Percentiles rank a stretch among this genome's conserved stretches.
Conservation (phyloP, 2,113 vertebrate species). For the Circaetus gallicus region DNA sequence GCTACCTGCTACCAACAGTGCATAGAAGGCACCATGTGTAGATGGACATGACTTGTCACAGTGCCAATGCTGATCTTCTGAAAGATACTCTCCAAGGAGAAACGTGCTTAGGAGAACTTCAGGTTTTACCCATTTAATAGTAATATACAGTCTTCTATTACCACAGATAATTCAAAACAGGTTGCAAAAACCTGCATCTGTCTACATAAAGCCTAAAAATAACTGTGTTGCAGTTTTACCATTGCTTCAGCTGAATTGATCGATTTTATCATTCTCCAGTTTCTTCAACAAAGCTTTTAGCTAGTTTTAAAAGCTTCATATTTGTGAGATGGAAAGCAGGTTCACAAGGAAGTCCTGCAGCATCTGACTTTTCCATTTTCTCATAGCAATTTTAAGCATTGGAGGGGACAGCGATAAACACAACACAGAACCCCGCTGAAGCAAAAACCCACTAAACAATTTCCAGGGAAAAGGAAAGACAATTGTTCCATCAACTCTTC, state of each 20-base stretch:
- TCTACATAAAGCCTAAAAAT: neutral
- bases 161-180: neutral
- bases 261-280: neutral
- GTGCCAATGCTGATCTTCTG: neutral
- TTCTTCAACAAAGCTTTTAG: neutral
- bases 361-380: slow-evolving; percentile 11
- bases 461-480: neutral
- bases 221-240: neutral
- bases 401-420: neutral
- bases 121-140: neutral
- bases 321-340: neutral
- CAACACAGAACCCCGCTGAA: neutral
- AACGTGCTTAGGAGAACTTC: neutral
- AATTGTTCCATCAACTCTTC: slow-evolving; percentile 13
- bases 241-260: neutral
- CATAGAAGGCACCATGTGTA: neutral
- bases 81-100: neutral
- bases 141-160: neutral
- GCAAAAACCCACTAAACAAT: neutral
- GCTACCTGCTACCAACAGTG: neutral
- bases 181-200: neutral
- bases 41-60: neutral
- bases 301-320: neutral
- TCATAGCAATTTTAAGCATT: neutral
- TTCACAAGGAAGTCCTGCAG: neutral